Percentiles rank a stretch among this genome's conserved stretches.
Evolutionary conservation across 2,797 vertebrate genomes (phyloP).

Genomic region (Sebastes elongatus): DNA sequence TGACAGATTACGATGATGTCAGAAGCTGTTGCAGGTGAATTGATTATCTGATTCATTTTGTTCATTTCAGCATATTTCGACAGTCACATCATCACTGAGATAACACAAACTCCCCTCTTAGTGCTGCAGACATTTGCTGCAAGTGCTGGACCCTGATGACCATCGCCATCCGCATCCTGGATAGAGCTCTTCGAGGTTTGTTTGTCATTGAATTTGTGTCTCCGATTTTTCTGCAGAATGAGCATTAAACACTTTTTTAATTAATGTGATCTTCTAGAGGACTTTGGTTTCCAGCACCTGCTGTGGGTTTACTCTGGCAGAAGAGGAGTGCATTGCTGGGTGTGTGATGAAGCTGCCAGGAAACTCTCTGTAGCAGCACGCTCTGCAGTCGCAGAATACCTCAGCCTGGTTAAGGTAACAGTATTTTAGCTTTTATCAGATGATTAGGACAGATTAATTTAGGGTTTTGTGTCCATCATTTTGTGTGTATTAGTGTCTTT

Average conservation of each 20-base stretch:
- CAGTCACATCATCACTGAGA: neutral
- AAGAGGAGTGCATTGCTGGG: constrained; percentile 98
- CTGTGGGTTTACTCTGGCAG: constrained; percentile 97
- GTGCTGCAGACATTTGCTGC: constrained; percentile 93
- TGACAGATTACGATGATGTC: constrained; percentile 98
- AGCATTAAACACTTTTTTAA: neutral
- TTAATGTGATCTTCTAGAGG: constrained; percentile 80
- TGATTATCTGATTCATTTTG: neutral
- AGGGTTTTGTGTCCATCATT: neutral
- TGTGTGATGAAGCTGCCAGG: constrained; percentile 92
- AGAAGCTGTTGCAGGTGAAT: constrained; percentile 93
- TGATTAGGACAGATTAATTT: too few species aligned
- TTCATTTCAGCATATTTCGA: neutral
- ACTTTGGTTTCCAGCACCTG: constrained; percentile 92
- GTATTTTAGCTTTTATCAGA: neutral
- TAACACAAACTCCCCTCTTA: constrained; percentile 59
- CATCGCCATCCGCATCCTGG: constrained; percentile 90
- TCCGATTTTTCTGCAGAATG: neutral
- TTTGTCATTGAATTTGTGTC: neutral
- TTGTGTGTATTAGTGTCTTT: neutral
- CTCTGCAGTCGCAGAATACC: constrained; percentile 93
- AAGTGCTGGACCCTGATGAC: constrained; percentile 98
- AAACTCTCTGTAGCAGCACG: constrained; percentile 90
- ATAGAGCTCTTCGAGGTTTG: constrained; percentile 89
- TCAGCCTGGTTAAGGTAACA: constrained; percentile 92